Percentiles rank a stretch among this genome's conserved stretches.
phyloP scores from a whole-genome alignment of 2,888 invertebrate genomes.

The Yponomeuta cagnagella region DNA sequence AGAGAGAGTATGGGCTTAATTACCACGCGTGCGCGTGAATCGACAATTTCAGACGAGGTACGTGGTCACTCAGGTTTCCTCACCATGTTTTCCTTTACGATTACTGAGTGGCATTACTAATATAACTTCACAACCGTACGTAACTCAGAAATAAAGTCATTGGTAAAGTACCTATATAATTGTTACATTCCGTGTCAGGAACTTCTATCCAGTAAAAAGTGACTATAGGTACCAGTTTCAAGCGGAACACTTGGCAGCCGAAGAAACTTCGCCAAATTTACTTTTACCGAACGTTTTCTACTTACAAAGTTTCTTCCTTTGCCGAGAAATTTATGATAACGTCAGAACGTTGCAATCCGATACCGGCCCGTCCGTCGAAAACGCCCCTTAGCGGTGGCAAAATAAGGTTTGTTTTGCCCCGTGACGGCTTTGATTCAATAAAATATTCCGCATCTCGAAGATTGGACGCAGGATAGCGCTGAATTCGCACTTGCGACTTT shows the following conservation, averaged over 20 bases:
- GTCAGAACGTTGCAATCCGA: background rate
- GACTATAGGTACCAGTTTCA: background rate
- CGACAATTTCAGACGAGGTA: no score
- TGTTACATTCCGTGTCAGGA: background rate
- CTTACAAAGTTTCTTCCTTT: background rate
- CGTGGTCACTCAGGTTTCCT: no score
- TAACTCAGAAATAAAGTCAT: no score
- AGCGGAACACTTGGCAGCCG: background rate
- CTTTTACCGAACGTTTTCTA: background rate
- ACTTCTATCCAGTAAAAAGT: background rate
- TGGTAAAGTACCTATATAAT: no score
- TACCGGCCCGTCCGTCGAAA: background rate
- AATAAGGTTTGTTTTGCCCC: background rate
- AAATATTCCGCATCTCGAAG: background rate
- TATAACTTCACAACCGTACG: no score
- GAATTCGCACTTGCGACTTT: background rate
- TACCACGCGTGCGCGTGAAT: no score
- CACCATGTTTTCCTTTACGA: no score
- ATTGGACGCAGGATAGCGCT: background rate
- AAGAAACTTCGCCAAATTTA: background rate
- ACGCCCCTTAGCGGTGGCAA: background rate
- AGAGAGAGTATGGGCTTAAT: no score
- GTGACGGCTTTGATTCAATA: background rate
- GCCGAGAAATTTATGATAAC: slow-evolving; percentile 1
- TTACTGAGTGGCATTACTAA: no score